Base-by-base conservation (phyloP, 2,888 invertebrate species). In the Pachymerium ferrugineum region DNA sequence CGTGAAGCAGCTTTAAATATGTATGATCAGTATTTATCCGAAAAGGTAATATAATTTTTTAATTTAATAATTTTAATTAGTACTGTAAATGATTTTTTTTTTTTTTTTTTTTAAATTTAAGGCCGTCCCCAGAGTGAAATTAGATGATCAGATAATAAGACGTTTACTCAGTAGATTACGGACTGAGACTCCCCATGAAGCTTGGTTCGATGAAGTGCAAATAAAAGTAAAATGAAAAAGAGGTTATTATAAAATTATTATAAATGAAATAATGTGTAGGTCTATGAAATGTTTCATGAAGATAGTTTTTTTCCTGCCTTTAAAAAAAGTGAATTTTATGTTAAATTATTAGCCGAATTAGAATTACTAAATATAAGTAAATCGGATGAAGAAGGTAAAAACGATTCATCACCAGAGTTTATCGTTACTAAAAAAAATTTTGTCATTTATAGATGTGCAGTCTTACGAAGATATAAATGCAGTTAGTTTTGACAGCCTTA, bases 171-270 rank as follows among this genome's bases (percentile, higher is more conserved):
- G 85, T 30, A 86, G 87, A 79, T 87, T 91, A 74, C 85, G 87
- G 77, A 87, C 86, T 73, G 89, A 90, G 79, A 80, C 81, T 29
- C 87, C 89, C 4, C 85, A 85, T 29, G 89, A 91, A 74, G 85
- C 86, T 1, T 92, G 94, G 87, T 96, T 96, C 82, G 94, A 95
- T 80, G 90, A 91, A 76, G 87, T 93, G 19, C 91, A 93, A 82
- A 80, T 81, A 22, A 77, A 78, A 73, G 79, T 79, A 73, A 30
- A 71, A 19, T 54, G 8, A 72, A 72, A n/a, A 47, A 30, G n/a
- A 70, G 8, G 14, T 31, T 70, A 70, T 30, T 30, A n/a, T 70
- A 28, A 29, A 16, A 14, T 31, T 38, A 33, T 14, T 42, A 73
- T 2, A n/a, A n/a, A n/a, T n/a, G n/a, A n/a, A n/a, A n/a, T n/a